Base-by-base conservation (phyloP, 2,113 vertebrate species). In the Solea senegalensis region DNA sequence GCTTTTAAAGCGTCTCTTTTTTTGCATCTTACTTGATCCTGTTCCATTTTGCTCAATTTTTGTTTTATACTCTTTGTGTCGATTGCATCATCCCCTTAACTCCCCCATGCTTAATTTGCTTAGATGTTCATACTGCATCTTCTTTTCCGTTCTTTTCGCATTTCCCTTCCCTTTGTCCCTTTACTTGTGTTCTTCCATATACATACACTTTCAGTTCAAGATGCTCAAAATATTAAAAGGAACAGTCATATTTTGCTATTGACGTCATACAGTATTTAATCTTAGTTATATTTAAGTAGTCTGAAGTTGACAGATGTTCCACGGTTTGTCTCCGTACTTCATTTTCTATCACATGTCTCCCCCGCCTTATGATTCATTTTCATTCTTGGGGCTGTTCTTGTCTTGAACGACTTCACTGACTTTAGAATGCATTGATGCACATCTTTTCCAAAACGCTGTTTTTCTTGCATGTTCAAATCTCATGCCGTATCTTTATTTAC, bases 141-240 rank as follows among this genome's bases (percentile, higher is more conserved):
- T 77, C 58, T 64, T 56, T 40, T 64, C 57, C 65, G 21, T 59
- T 28, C 21, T 5, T 48, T 59, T 52, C n/a, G 52, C 50, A 34
- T 11, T 56, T 43, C 14, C 3, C n/a, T 63, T 72, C 52, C 59
- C 63, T 43, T 3, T 46, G 9, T 56, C 55, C 6, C 59, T 28
- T 76, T 46, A 53, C 58, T 21, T 71, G n/a, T 65, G 26, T 14
- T 0, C 15, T 44, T 75, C 55, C 15, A 39, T 49, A 59, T 60
- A 86, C 73, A 84, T 60, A 86, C 73, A 84, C 55, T 57, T 60
- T 64, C 26, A 39, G 59, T 72, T 79, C 82, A 46, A 62, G 76
- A 49, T 57, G 57, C 45, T 74, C 13, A 52, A 74, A 12, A 53
- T 40, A 60, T 66, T 1, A 10, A 51, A 62, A 57, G 63, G 39